Evolutionary conservation across 1,140 invertebrate species (phyloP), one percentile per base, ranked within the genome.

Genomic region (Sitobion miscanthi): DNA sequence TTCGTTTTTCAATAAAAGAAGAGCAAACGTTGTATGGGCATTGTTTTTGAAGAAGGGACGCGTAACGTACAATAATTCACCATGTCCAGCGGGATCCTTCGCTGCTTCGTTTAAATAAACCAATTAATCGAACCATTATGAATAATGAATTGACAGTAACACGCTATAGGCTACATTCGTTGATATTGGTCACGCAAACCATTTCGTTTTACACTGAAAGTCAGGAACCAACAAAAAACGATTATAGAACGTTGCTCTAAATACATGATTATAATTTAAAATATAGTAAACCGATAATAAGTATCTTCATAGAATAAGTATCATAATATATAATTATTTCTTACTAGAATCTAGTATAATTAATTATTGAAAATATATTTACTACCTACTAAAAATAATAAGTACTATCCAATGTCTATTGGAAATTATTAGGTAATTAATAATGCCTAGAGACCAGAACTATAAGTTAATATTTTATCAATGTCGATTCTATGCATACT

Each of bases 41-140:
- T 62, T 49, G 38, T 90, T 90, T 57, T 90, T 62, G 54, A 90
- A 42, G 54, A 35, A 42, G 52, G 35, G 38, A 11, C 7, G 23
- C 88, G 38, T 82, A 54, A 57, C 47, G 9, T 54, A 85, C 11
- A 49, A 85, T 85, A 54, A 92, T 92, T 92, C 91, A 85, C 20
- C 5, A 35, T 85, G 82, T 54, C 49, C 49, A 25, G 91, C 21
- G 77, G 91, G 30, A 77, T 35, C 25, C 30, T 35, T 49, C 23
- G 77, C 23, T 42, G 45, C 54, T 82, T 92, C 77, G 35, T 92
- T 92, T 85, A 54, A 92, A 92, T 92, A 92, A 85, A 92, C 82
- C 91, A 85, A 85, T 92, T 92, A 92, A 92, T 92, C 45, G 91
- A 92, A 92, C 17, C n/a, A 20, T 38, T 54, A 14, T 35, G 49